Evolutionary conservation across 2,113 vertebrate species (phyloP), one percentile per base, ranked within the genome.

Genomic region (Rhipidura dahli): DNA sequence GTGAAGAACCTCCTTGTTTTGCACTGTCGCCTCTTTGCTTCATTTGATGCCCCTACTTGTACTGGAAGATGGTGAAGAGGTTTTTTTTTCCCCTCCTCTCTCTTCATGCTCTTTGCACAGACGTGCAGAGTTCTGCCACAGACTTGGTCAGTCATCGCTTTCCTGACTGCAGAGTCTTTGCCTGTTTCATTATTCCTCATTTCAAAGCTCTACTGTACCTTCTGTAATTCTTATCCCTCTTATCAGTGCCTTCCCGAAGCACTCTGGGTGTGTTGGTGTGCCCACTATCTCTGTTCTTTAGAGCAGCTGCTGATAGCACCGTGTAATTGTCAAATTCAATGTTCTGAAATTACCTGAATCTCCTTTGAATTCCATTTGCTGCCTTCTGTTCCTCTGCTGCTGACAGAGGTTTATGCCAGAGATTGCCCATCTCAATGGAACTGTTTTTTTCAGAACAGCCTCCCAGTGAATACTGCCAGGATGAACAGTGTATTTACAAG

Each of bases 321-420:
- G 0, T 83, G 94, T 87, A 83, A 81, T 87, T 86, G 86, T 93
- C 86, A 90, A 54, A 83, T 87, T 70, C 72, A 44, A 1, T 92
- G 89, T 90, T 93, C 89, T 78, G 50, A 90, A 93, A 77, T 93
- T 87, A 70, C 87, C 93, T 87, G 76, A n/a, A 70, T 91, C 64
- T 93, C 83, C 80, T 70, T 56, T 93, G 86, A 90, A 90, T 90
- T 89, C 51, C 33, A 13, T 89, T 83, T 81, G 51, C 89, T 90
- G 64, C 94, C 72, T 90, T 79, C 83, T 92, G 66, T 90, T 93
- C 69, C 60, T 88, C 33, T 49, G 44, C 60, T 2, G 4, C 69
- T 75, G 59, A 37, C 64, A 73, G 86, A 80, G 88, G 47, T 75
- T 86, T 88, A 5, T 24, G 9, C 21, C 9, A 50, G 85, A 59